Evolutionary conservation across 2,888 invertebrate species (phyloP).

Genomic region (Caenorhabditis doughertyi): DNA sequence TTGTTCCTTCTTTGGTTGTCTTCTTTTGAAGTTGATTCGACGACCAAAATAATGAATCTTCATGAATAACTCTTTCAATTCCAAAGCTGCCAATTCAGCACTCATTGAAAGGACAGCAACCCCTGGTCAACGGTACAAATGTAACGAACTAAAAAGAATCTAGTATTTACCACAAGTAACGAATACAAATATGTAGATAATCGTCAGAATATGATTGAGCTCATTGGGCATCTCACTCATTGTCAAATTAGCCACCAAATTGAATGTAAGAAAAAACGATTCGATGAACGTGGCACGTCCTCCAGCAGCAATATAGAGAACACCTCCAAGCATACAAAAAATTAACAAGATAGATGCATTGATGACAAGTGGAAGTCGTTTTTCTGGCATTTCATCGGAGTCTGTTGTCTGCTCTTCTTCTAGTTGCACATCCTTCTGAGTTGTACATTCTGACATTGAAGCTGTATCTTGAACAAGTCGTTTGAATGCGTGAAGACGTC

Average conservation of each 20-base stretch:
- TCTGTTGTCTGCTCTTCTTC: conserved; percentile 55
- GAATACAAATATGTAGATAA: conserved; percentile 82
- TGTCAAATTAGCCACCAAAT: conserved; percentile 82
- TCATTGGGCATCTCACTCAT: conserved; percentile 82
- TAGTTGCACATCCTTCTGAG: conserved; percentile 28
- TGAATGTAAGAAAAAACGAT: conserved; percentile 82
- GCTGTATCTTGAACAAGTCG: conserved; percentile 45
- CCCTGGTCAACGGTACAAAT: conserved; percentile 61
- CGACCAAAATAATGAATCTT: conserved; percentile 81
- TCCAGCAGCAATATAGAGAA: conserved; percentile 80
- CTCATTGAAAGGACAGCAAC: conserved; percentile 83
- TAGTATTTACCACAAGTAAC: conserved; percentile 79
- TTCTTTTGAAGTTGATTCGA: conserved; percentile 81
- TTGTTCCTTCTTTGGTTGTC: conserved; percentile 74
- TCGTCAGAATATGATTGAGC: conserved; percentile 77
- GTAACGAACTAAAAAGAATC: neutral
- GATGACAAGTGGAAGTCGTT: conserved; percentile 80
- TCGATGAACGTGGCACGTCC: conserved; percentile 81
- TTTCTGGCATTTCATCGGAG: conserved; percentile 63
- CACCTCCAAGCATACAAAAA: conserved; percentile 82
- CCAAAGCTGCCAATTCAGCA: conserved; percentile 81
- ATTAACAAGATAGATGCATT: conserved; percentile 82
- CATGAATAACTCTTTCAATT: conserved; percentile 81
- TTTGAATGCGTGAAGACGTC: conserved; percentile 54
- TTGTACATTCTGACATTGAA: conserved; percentile 44